Evolutionary conservation across 2,888 invertebrate species (phyloP), one percentile per base, ranked within the genome.

Genomic region (Melanostoma scalare): DNA sequence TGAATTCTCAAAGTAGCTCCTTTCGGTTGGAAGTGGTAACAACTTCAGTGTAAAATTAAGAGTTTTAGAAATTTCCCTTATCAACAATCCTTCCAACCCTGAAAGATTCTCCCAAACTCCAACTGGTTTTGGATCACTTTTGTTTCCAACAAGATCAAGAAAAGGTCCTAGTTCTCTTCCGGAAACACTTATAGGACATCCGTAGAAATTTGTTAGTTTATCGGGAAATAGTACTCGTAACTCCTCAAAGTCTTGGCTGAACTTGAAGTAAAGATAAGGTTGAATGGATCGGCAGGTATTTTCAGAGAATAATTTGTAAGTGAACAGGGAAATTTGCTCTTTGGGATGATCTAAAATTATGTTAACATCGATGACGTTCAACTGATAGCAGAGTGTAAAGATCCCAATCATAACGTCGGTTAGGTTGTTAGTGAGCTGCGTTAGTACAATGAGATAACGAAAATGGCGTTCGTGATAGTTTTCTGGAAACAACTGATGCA

Each of bases 1-100:
- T 4, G 69, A 55, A 6, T 71, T 73, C 0, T 79, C 85, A 31
- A 88, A 85, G 5, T 71, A 38, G 38, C 74, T 87, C 3, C 73
- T 52, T 4, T 75, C 85, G 2, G 79, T 78, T 0, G 88, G 86
- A 56, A 87, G 86, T 0, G 74, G 67, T 30, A 86, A 8, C 35
- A 89, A 48, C 0, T 80, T 20, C 0, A 90, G 85, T 2, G 86
- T 86, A 48, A 90, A 90, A 9, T 87, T 86, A 31, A 90, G 36
- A 0, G 77, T 71, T 5, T 67, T 63, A 1, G 89, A 87, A 42
- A 90, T 58, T 3, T 85, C 0, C 44, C 87, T 88, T 3, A 91
- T 78, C 3, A 90, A 56, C 6, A 87, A 86, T 0, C 90, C 90
- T 35, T 90, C 90, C 42, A 90, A 80, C 0, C 91, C 91, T 0